These are phyloP conservation scores for Asarcornis scutulata DNA, from an alignment of 2,113 vertebrate genomes.

Conservation along the genomic window DNA sequence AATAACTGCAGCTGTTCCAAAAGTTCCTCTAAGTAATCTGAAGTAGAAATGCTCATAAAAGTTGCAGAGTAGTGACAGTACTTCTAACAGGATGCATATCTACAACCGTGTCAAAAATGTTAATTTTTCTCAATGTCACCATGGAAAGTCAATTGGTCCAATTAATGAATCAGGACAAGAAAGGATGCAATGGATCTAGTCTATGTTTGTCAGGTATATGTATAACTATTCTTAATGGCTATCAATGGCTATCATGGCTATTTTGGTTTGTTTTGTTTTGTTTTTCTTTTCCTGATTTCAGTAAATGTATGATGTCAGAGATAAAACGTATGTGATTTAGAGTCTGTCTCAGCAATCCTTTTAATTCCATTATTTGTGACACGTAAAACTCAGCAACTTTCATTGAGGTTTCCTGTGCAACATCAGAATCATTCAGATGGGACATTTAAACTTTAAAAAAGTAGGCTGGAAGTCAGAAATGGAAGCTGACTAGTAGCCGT, in stretches of 20 bases:
- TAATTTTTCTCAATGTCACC: background rate
- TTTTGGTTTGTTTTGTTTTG: background rate
- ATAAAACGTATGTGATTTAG: background rate
- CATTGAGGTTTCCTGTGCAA: background rate
- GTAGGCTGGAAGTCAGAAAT: background rate
- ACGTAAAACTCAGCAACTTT: background rate
- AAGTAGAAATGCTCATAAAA: background rate
- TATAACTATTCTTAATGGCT: background rate
- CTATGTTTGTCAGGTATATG: background rate
- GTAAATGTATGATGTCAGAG: background rate
- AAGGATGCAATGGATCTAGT: background rate
- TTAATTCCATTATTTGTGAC: background rate
- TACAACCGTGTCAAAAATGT: background rate
- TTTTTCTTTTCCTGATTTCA: background rate
- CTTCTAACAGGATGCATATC: background rate
- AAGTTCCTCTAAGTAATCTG: background rate
- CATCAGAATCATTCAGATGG: background rate
- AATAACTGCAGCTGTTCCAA: background rate
- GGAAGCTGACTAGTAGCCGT: background rate
- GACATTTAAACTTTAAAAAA: background rate
- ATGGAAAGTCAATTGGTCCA: background rate
- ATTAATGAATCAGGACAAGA: background rate
- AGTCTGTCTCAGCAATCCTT: background rate
- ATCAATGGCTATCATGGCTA: background rate
- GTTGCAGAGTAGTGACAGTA: background rate